Base-by-base conservation (phyloP, 2,797 vertebrate species). In the Galagoides demidoff region DNA sequence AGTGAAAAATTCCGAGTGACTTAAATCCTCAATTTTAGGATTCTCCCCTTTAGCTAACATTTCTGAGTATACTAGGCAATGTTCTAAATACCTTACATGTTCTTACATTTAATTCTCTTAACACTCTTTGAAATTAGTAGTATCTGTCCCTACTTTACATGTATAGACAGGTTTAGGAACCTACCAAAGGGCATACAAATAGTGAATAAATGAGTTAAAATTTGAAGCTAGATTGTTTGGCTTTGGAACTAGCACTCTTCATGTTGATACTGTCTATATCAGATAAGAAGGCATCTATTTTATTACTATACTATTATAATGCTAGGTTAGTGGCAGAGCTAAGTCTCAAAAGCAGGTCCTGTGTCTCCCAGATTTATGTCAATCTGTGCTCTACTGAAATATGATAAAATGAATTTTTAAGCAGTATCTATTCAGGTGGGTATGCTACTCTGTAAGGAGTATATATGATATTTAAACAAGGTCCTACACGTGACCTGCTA, bases 401-500 rank as follows among this genome's bases (percentile, higher is more conserved):
- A 39, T 89, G 71, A 25, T 84, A 66, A 84, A 76, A 3, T 66
- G 39, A 91, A 81, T 17, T 85, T 27, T 45, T 39, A 89, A 55
- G 39, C 3, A 52, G 19, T 76, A 64, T 86, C 94, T 73, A 91
- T 89, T 73, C 78, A 61, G 57, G 77, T 37, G 39, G 34, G 3
- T 78, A 77, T 83, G 52, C 17, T 91, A 94, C 25, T 89, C 37
- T 93, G 39, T 76, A 82, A 39, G 94, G 27, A 88, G n/a, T 64
- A 81, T 31, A 85, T 7, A 84, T 34, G 34, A 45, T 82, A 92
- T 78, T 85, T 94, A 77, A 95, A 82, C 19, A 79, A 39, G 9
- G 27, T 89, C 31, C 84, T 85, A 81, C 7, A 31, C 79, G 17
- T 6, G 19, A 85, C 55, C 14, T 77, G 68, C 20, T 68, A 92